A percentile compares a stretch with the other conserved stretches of the same genome.
Evolutionary conservation across 2,888 invertebrate genomes (phyloP).

Genomic region (Dryobota labecula): DNA sequence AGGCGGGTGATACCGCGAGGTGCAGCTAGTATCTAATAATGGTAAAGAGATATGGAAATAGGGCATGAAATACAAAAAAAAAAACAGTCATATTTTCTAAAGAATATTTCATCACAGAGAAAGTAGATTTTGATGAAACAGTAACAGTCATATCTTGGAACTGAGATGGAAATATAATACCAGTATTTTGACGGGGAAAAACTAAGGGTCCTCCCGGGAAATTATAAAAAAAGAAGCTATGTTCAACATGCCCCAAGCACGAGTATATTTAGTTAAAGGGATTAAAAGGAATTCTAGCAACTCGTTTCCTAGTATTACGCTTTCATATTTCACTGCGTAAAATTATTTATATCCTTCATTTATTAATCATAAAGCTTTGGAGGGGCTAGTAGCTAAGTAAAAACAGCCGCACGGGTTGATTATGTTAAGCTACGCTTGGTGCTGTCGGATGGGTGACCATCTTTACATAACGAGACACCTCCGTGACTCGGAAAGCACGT

Average conservation of each 20-base stretch:
- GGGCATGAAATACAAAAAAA: background rate
- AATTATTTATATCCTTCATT: constrained; percentile 5
- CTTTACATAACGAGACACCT: too few species aligned
- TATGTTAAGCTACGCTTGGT: too few species aligned
- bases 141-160: constrained; percentile 39
- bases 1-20: too few species aligned
- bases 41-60: background rate
- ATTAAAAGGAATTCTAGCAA: constrained; percentile 36
- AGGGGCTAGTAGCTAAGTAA: too few species aligned
- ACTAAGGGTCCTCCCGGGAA: constrained; percentile 60
- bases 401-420: too few species aligned
- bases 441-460: too few species aligned
- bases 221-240: constrained; percentile 54
- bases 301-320: constrained; percentile 19
- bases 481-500: too few species aligned
- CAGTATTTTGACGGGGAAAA: constrained; percentile 53
- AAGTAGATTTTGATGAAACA: constrained; percentile 59
- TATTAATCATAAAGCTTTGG: background rate
- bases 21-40: background rate
- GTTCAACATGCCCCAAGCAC: constrained; percentile 35
- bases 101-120: constrained; percentile 23
- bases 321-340: constrained; percentile 11
- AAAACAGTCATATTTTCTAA: constrained; percentile 7
- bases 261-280: constrained; percentile 47
- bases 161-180: constrained; percentile 61